Base-by-base conservation (phyloP, 2,888 invertebrate genomes). In the Tetropium fuscum region DNA sequence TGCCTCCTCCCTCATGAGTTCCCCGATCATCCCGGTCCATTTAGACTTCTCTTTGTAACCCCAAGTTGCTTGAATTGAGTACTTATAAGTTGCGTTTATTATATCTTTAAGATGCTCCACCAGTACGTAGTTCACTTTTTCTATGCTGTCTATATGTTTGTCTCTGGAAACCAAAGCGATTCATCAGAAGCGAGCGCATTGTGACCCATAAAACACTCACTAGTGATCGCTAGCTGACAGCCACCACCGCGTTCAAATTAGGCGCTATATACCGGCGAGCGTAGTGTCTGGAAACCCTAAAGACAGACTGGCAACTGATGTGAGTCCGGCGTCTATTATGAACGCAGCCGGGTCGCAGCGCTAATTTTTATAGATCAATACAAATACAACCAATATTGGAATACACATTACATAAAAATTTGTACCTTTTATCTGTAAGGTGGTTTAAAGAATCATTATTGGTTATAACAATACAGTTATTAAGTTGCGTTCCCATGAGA, bases 21-120 rank as follows among this genome's bases (percentile, higher is more conserved):
- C 84, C 0, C 89, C 89, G 58, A 88, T 87, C 87, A 89, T 87
- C 15, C 89, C 89, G 70, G 82, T 88, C 88, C 88, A 89, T 54
- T 76, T 58, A 2, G 84, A 83, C 1, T 85, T 83, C 61, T 86
- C 85, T 64, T 80, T 76, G 69, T 89, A 88, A 1, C 89, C 89
- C 89, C 89, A 89, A 0, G 88, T 85, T 36, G 83, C 78, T 22
- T 84, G 83, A 62, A 85, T 83, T 1, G 84, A 73, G 74, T 84
- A 86, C 53, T 81, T 82, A 69, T 86, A 81, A n/a, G 78, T 83
- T 3, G 85, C 87, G 65, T 88, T 87, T 18, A 88, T 74, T 63
- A 85, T 84, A 71, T 87, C 85, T 0, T 85, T 71, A 34, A 88
- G 72, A 72, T 87, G 85, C 70, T 86, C 83, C 1, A 87, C 85